Evolutionary conservation across 2,888 invertebrate species (phyloP), one percentile per base, ranked within the genome.

Genomic region (Zootermopsis nevadensis): DNA sequence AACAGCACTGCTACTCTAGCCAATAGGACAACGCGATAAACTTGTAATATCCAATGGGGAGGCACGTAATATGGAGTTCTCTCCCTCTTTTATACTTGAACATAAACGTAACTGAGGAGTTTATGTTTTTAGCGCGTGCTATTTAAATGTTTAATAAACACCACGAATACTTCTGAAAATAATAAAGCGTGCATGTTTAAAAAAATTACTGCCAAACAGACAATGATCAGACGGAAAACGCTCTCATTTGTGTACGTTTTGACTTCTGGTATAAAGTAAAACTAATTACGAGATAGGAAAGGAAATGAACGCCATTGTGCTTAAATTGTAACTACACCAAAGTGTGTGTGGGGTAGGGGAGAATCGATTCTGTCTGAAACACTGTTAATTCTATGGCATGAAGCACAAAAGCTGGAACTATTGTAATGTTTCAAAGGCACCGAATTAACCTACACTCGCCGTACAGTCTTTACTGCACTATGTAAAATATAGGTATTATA

Each of bases 11-110:
- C 31, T 31, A 55, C 60, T 53, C 60, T 27, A 27, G 38, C 79
- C 79, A 79, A 79, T 79, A 79, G 79, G 60, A 79, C 55, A 79
- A 79, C 79, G 79, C 38, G 79, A 79, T 27, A 38, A 74, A 74
- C 74, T 38, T 74, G 38, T 24, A 74, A 74, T 74, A 4, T 10
- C 74, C 74, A 74, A 74, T 74, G 33, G 38, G 38, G n/a, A n/a
- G 2, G 10, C 24, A 74, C 74, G 74, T 74, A 2, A 74, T 42
- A 74, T 30, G n/a, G 33, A 60, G 60, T 60, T 60, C 15, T n/a
- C 60, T n/a, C 60, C 3, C 10, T 60, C 4, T 60, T 60, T 60
- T 27, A 27, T 27, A 27, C 27, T 60, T 60, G 0, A 60, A 60
- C n/a, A 60, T n/a, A 55, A 12, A 48, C 15, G n/a, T 22, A 55